Evolutionary conservation across 2,113 vertebrate genomes (phyloP).

Genomic region (Amazona vittata): DNA sequence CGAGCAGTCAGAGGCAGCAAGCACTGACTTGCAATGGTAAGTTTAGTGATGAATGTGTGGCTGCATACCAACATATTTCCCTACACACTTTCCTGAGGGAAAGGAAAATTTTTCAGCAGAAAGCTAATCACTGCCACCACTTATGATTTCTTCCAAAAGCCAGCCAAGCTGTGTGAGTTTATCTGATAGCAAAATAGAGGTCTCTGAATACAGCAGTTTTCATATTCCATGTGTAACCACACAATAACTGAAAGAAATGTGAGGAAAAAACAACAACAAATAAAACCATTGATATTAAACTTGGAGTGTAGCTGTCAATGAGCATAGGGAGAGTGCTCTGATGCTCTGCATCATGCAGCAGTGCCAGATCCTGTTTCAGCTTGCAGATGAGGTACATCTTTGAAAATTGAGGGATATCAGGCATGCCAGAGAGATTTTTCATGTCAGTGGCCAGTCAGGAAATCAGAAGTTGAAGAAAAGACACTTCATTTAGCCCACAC

Average conservation of each 20-base stretch:
- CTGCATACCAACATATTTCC: background rate
- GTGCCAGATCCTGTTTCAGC: background rate
- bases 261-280: background rate
- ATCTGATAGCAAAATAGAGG: background rate
- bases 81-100: background rate
- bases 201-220: background rate
- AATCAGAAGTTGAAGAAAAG: background rate
- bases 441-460: background rate
- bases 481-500: background rate
- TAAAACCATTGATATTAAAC: background rate
- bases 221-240: background rate
- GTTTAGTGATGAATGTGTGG: background rate
- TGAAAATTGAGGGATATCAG: background rate
- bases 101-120: background rate
- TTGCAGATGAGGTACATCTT: background rate
- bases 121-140: background rate
- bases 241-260: background rate
- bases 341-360: background rate
- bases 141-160: background rate
- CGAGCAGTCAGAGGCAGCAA: background rate
- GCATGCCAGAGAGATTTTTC: accelerated
- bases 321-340: background rate
- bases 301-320: background rate
- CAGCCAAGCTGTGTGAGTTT: background rate
- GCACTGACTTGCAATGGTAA: background rate